Base-by-base conservation (phyloP, 2,797 vertebrate genomes). In the Loris lydekkerianus region DNA sequence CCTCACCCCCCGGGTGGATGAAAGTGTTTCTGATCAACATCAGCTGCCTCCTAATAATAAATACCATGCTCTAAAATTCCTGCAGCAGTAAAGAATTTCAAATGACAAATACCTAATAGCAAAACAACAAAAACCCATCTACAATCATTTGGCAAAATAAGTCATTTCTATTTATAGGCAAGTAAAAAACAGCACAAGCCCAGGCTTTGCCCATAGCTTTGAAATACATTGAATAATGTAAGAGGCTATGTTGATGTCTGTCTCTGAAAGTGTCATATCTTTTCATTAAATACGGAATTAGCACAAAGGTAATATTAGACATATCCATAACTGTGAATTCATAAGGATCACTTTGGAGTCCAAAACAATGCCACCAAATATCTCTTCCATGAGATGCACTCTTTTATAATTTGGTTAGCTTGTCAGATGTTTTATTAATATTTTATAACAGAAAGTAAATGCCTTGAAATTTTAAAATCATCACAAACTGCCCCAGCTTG, bases 401-500 rank as follows among this genome's bases (percentile, higher is more conserved):
- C 56, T 31, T 49, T 86, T 91, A 92, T 92, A 92, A 81, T 91
- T 84, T 96, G 94, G 91, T 91, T 96, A 96, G 73, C 20, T 90
- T 93, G 58, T 97, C 95, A 89, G 86, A 56, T 96, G 61, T 91
- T 96, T 72, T 85, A 86, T 96, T 96, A 96, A 92, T 85, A 92
- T 96, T 98, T 97, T 86, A 65, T 84, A 97, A 89, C 56, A 96
- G 46, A 97, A 89, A 87, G 95, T 91, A 96, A 98, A 92, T 92
- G 82, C 92, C 91, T 98, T 95, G 97, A 97, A 96, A 97, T 98
- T 98, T 92, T 94, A 96, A 96, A 96, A 86, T 75, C 90, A 95
- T 98, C 93, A 95, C 86, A 97, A 97, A 96, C 94, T 97, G 63
- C 65, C 95, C 10, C 34, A 77, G 92, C 69, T 98, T 95, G 73